These are phyloP conservation scores for Rhagophthalmus giganteus DNA, from an alignment of 2,888 invertebrate genomes.

Conservation along the genomic window DNA sequence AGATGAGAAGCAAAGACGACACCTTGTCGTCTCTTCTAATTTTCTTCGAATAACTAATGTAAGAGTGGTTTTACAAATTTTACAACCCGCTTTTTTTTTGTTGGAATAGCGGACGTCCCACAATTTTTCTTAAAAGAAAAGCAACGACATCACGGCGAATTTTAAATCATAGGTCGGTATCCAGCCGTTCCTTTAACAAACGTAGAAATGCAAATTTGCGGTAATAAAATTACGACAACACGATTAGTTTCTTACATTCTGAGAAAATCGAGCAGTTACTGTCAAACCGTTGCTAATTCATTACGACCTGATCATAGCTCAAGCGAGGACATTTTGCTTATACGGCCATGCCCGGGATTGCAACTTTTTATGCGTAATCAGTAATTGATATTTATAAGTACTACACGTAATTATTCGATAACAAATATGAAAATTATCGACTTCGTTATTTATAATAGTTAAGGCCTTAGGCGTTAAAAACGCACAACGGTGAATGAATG, in stretches of 20 bases:
- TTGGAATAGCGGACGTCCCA: too few species aligned
- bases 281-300: constrained; percentile 49
- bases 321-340: constrained; percentile 47
- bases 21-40: too few species aligned
- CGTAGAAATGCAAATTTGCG: constrained; percentile 42
- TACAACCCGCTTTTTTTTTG: too few species aligned
- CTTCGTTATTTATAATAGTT: not conserved
- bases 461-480: not conserved
- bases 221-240: constrained; percentile 45
- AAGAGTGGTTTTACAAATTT: too few species aligned
- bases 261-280: constrained; percentile 47
- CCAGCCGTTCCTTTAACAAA: constrained; percentile 21
- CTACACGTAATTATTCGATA: constrained; percentile 22
- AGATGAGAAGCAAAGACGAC: not conserved
- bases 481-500: constrained; percentile 1
- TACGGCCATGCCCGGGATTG: constrained; percentile 46
- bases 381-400: constrained; percentile 32
- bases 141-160: too few species aligned
- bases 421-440: constrained; percentile 15
- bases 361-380: constrained; percentile 42
- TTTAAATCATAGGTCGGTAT: not conserved
- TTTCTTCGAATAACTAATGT: too few species aligned
- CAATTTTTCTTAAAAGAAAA: too few species aligned
- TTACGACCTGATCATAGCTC: constrained; percentile 42
- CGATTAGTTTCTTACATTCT: constrained; percentile 46